Base-by-base conservation (phyloP, 2,888 invertebrate genomes). In the Noctua fimbriata region DNA sequence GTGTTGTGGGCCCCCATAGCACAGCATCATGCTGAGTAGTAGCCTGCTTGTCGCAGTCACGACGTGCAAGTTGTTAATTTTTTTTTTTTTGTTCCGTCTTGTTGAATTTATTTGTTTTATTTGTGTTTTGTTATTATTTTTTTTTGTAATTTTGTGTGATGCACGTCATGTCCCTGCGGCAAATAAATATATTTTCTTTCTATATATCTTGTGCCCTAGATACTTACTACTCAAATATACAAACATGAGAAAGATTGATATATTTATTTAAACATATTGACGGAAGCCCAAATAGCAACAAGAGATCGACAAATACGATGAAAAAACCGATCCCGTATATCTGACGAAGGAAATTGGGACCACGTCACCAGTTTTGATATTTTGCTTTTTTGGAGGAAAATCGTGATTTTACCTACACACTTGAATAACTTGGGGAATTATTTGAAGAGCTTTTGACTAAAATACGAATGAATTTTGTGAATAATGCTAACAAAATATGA, bases 301-400 rank as follows among this genome's bases (percentile, higher is more conserved):
- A 76, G 76, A 76, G 18, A 73, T 58, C 9, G n/a, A 58, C 24
- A 73, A 60, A 47, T 16, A 44, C 24, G 2, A 7, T 7, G 41
- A 47, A 16, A 60, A 21, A 47, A 21, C 6, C 3, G 21, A 36
- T 18, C 21, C 16, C 47, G 47, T 21, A 76, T 47, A 47, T 28
- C 10, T 24, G 12, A 32, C 28, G 36, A 28, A 75, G 60, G 75
- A 49, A 74, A 76, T 74, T 74, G 47, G 16, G 16, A 21, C 21
- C 44, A 21, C 47, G 16, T 2, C 28, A 2, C 0, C 18, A 24
- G 41, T 16, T 71, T 7, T n/a, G 14, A 14, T 36, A 10, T 24
- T 24, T 18, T 28, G 12, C 10, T 10, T n/a, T 47, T 41, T 18
- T 18, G 24, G 6, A 47, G 28, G 2, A 70, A 21, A n/a, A 24